Base-by-base conservation (phyloP, 2,888 invertebrate genomes). In the Acleris emargana region DNA sequence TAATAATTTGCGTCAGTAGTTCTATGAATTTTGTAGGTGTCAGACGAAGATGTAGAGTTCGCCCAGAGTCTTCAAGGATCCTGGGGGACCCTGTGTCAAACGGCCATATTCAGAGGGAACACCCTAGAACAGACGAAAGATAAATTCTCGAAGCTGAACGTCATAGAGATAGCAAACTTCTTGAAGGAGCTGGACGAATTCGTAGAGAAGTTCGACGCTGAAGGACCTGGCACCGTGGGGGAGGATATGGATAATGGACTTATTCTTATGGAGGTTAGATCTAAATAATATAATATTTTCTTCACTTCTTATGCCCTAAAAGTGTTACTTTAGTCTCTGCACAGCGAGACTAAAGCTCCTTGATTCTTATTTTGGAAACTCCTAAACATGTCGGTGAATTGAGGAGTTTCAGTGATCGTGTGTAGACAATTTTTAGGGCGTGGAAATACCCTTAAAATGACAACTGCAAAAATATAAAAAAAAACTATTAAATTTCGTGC, bases 221-320 rank as follows among this genome's bases (percentile, higher is more conserved):
- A 96, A 72, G 98, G 98, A 0, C 98, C 98, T 0, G 96, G 95
- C 0, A 94, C 96, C 42, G 96, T 97, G 1, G 96, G 95, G 0
- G 93, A 95, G 20, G 95, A 97, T 80, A 89, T 98, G 76, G 97
- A 98, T 64, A 86, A 82, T 68, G 98, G 98, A 67, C 69, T 94
- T 0, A 75, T 93, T 17, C 88, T 96, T 32, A 95, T 97, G 95
- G 95, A 96, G 80, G 94, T 94, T 77, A 25, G 25, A 6, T 25
- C 25, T 1, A 1, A 25, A 25, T 6, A 6, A 25, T 25, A 25
- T 25, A 25, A 9, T 9, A 32, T 1, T 32, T 32, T 9, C n/a
- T n/a, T n/a, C n/a, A n/a, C n/a, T n/a, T n/a, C n/a, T n/a, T n/a
- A n/a, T n/a, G n/a, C n/a, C n/a, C n/a, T n/a, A n/a, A n/a, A n/a